phyloP scores from a whole-genome alignment of 2,888 invertebrate genomes.

The Orthosia gothica region DNA sequence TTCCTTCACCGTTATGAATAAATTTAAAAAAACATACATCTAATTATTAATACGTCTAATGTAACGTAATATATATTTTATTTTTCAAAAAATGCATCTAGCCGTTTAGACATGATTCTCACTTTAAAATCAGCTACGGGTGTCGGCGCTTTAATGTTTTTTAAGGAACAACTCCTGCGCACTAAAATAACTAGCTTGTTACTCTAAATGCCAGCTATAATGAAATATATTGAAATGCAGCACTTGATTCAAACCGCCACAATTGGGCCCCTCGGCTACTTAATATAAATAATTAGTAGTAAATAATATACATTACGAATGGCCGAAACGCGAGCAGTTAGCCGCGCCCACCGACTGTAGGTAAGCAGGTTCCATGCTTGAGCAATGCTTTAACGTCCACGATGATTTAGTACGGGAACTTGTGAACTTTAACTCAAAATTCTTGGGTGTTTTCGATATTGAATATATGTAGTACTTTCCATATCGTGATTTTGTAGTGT shows the following conservation, averaged over 20 bases:
- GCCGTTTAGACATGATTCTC: too few relatives aligned
- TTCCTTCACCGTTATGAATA: too few relatives aligned
- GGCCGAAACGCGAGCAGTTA: slow-evolving; percentile 43
- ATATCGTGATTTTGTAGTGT: neutral
- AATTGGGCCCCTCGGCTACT: slow-evolving; percentile 38
- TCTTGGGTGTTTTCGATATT: neutral
- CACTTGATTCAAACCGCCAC: slow-evolving; percentile 47
- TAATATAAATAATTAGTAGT: slow-evolving; percentile 59
- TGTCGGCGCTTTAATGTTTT: too few relatives aligned
- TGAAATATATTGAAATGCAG: slow-evolving; percentile 35
- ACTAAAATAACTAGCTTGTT: slow-evolving; percentile 37
- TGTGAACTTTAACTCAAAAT: slow-evolving; percentile 43
- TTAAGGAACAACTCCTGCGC: neutral
- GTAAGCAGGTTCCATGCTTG: slow-evolving; percentile 50
- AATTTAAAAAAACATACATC: too few relatives aligned
- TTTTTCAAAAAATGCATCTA: too few relatives aligned
- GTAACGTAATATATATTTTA: too few relatives aligned
- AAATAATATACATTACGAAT: slow-evolving; percentile 53
- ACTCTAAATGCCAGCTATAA: slow-evolving; percentile 48
- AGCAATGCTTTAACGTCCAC: slow-evolving; percentile 49
- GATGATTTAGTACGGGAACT: slow-evolving; percentile 62
- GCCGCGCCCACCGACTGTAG: slow-evolving; percentile 56
- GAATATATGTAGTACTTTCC: neutral
- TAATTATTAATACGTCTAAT: too few relatives aligned
- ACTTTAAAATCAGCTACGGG: too few relatives aligned